A percentile compares a stretch with the other conserved stretches of the same genome.
Evolutionary conservation across 2,888 invertebrate genomes (phyloP).

Genomic region (Cacoxenus indagator): DNA sequence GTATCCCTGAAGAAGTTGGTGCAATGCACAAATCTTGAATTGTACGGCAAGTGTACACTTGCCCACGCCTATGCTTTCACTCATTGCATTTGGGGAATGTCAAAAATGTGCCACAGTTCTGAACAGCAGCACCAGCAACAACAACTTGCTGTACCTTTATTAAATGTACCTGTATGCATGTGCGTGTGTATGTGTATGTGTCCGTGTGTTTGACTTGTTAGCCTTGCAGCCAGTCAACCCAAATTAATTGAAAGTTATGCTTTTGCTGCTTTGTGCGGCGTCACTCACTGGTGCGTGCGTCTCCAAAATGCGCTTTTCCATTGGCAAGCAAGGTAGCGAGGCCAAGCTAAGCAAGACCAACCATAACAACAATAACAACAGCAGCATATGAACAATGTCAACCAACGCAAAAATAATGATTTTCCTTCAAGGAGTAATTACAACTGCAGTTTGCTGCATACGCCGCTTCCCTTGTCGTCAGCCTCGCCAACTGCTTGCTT

Average conservation of each 20-base stretch:
- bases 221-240: conserved; percentile 4
- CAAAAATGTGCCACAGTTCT: conserved; percentile 18
- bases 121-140: background rate
- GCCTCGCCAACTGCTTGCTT: background rate
- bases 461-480: background rate
- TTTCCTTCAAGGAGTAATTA: conserved; percentile 22
- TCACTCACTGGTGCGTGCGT: background rate
- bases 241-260: conserved; percentile 18
- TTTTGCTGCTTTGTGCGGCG: no score
- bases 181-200: background rate
- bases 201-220: background rate
- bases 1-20: background rate
- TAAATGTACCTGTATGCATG: background rate
- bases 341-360: background rate
- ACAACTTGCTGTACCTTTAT: background rate
- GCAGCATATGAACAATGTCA: background rate
- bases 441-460: conserved; percentile 10
- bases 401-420: background rate
- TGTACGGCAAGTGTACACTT: background rate
- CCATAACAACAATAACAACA: background rate
- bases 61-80: background rate
- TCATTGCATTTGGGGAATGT: conserved; percentile 16
- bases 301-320: background rate
- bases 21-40: background rate
- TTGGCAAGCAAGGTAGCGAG: background rate